Evolutionary conservation across 2,113 vertebrate genomes (phyloP).

Genomic region (Seriola rivoliana): DNA sequence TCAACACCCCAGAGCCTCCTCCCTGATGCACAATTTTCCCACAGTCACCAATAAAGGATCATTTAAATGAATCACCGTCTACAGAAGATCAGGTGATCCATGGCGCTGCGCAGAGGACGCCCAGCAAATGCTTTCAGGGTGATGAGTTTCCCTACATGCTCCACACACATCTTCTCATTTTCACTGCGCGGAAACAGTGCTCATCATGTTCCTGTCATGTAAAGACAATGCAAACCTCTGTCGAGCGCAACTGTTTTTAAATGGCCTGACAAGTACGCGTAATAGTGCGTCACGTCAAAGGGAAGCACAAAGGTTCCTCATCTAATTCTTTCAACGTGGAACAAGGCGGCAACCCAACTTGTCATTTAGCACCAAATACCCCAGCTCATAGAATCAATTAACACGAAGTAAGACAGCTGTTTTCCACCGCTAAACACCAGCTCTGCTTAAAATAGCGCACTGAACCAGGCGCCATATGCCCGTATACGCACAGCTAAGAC

Average conservation of each 20-base stretch:
- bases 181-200: not conserved
- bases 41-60: conserved; percentile 26
- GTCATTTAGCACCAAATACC: conserved; percentile 13
- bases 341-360: not conserved
- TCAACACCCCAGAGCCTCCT: conserved; percentile 1
- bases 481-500: conserved; percentile 9
- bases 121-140: conserved; percentile 5
- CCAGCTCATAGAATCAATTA: conserved; percentile 2
- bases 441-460: conserved; percentile 40
- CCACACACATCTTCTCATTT: not conserved
- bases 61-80: conserved; percentile 17
- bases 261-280: not conserved
- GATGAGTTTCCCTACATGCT: not conserved
- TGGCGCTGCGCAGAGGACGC: conserved; percentile 22
- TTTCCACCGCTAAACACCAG: conserved; percentile 7
- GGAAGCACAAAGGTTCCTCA: not conserved
- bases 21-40: conserved; percentile 21
- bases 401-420: conserved; percentile 13
- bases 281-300: conserved; percentile 5
- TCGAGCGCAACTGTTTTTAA: conserved; percentile 7
- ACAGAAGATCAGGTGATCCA: conserved; percentile 35
- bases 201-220: not conserved
- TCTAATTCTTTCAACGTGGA: not conserved
- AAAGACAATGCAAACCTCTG: conserved; percentile 8
- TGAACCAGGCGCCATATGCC: conserved; percentile 37